phyloP scores from a whole-genome alignment of 2,888 invertebrate species.

The Venusia cambrica region DNA sequence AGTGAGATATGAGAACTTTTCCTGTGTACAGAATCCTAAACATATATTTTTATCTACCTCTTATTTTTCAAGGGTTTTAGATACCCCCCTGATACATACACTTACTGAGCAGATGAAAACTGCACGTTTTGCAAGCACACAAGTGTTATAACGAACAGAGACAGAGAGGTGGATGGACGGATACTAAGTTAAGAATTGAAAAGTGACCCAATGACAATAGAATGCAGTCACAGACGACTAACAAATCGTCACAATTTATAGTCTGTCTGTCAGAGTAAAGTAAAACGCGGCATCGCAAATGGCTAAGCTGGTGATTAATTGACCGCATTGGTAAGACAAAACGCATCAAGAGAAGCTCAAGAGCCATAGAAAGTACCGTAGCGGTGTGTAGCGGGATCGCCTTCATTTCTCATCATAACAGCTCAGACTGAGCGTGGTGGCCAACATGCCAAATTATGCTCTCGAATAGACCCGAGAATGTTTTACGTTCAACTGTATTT shows the following conservation, averaged over 20 bases:
- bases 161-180: slow-evolving; percentile 4
- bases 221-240: slow-evolving; percentile 25
- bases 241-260: slow-evolving; percentile 29
- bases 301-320: slow-evolving; percentile 63
- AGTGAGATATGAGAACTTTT: slow-evolving; percentile 49
- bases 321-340: slow-evolving; percentile 65
- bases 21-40: too few relatives aligned
- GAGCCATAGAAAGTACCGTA: slow-evolving; percentile 73
- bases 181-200: slow-evolving; percentile 9
- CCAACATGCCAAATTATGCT: slow-evolving; percentile 68
- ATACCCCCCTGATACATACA: too few relatives aligned
- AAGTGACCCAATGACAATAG: slow-evolving; percentile 27
- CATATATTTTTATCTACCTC: too few relatives aligned
- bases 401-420: slow-evolving; percentile 65
- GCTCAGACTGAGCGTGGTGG: slow-evolving; percentile 34
- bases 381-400: slow-evolving; percentile 69
- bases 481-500: slow-evolving; percentile 71
- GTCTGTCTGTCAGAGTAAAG: slow-evolving; percentile 30
- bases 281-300: slow-evolving; percentile 40
- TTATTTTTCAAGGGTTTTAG: too few relatives aligned
- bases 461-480: slow-evolving; percentile 66
- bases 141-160: slow-evolving; percentile 10
- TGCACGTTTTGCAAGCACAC: too few relatives aligned
- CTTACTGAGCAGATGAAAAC: too few relatives aligned
- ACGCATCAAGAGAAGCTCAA: slow-evolving; percentile 69